Conservation (phyloP, 2,888 invertebrate genomes). For the Arctia plantaginis region DNA sequence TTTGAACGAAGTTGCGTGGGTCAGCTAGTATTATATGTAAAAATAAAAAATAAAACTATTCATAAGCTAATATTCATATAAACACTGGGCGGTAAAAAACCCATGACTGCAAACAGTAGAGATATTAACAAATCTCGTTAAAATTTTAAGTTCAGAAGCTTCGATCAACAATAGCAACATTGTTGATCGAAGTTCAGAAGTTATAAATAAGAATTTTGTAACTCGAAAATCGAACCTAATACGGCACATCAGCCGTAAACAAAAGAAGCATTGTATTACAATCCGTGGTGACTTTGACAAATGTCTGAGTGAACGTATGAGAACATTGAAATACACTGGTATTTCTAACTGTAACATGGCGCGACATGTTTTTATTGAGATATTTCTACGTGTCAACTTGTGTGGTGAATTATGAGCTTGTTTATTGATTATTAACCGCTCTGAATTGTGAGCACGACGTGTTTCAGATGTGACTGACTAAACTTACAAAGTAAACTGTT, state of each 20-base stretch:
- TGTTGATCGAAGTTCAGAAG: too few relatives aligned
- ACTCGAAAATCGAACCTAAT: not conserved
- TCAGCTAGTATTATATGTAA: too few relatives aligned
- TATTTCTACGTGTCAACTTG: conserved; percentile 57
- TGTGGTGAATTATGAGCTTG: conserved; percentile 44
- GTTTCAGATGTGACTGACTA: conserved; percentile 7
- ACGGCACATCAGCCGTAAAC: not conserved
- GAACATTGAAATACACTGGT: conserved; percentile 19
- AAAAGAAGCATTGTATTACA: not conserved
- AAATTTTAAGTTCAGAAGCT: not conserved
- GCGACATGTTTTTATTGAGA: conserved; percentile 69
- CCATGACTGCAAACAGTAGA: not conserved
- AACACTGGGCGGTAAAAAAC: too few relatives aligned
- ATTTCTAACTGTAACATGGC: conserved; percentile 64
- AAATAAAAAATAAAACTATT: too few relatives aligned
- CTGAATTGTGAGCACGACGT: conserved; percentile 13
- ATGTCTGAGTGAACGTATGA: conserved; percentile 8
- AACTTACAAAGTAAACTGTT: not conserved
- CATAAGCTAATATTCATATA: not conserved
- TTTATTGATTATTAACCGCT: conserved; percentile 26
- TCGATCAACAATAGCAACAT: too few relatives aligned
- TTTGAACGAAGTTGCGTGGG: too few relatives aligned
- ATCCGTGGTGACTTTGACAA: not conserved
- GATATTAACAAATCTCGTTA: not conserved
- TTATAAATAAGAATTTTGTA: not conserved